Evolutionary conservation across 2,797 vertebrate genomes (phyloP), one percentile per base, ranked within the genome.

Genomic region (Xenentodon cancila): DNA sequence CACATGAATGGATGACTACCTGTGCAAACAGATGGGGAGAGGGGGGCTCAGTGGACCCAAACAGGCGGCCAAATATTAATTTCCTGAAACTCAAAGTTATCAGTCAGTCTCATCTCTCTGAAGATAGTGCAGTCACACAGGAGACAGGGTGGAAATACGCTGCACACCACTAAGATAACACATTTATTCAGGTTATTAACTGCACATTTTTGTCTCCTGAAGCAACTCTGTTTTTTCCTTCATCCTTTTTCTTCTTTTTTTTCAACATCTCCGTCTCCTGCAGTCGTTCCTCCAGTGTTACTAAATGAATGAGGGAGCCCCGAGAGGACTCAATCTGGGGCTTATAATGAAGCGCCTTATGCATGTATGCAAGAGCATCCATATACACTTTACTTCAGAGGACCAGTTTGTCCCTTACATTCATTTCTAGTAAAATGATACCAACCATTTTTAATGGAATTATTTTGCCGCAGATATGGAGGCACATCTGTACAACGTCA

Each of bases 71-170:
- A 70, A 74, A 77, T 77, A 75, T 85, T 81, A 48, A 81, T 85
- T 79, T 81, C 80, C 83, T 73, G 73, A 70, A 72, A 19, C 42
- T 78, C 47, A 66, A 63, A 66, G 50, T 55, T 64, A 85, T 80
- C 82, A 42, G 45, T 6, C 5, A 9, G 57, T 6, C 60, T 51
- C 60, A 68, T 79, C 79, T 68, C 59, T 57, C 55, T 32, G 58
- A 66, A 64, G 64, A 64, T 25, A 2, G 0, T 17, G 18, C 44
- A 57, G 9, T 25, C 42, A 43, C 42, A 42, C 5, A 32, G 50
- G 25, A 58, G 52, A 42, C 42, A 8, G 19, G 53, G 12, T 22
- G 49, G 22, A 50, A 53, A 40, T 34, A 53, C 27, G 42, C 47
- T 6, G 18, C 52, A 50, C 52, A 53, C 48, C 64, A 37, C 71